phyloP scores from a whole-genome alignment of 2,797 vertebrate species.

The Anas bernieri region DNA sequence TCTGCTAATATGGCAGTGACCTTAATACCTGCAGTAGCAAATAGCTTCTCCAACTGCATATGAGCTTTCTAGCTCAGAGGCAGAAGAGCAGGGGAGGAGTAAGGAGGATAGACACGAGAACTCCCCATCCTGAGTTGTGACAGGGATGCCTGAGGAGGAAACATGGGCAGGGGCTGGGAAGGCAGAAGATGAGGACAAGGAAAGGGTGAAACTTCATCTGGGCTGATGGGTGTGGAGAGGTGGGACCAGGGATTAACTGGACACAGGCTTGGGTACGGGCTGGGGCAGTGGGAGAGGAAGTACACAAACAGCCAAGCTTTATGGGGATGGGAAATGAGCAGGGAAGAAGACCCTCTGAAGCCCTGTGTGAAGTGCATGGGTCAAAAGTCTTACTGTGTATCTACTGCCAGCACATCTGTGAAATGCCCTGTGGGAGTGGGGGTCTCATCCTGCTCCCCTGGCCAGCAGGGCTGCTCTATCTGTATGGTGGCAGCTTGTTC shows the following conservation, averaged over 20 bases:
- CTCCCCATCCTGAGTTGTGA: neutral
- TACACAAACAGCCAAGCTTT: neutral
- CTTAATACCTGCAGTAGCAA: neutral
- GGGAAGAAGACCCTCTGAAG: neutral
- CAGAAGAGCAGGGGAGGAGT: neutral
- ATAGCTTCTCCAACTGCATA: neutral
- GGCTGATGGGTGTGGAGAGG: neutral
- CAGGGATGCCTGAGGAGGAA: neutral
- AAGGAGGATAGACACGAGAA: neutral
- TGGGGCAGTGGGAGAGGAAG: neutral
- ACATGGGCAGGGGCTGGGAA: neutral
- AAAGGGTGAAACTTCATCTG: neutral
- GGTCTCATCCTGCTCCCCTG: neutral
- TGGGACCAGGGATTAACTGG: neutral
- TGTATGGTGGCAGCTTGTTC: neutral
- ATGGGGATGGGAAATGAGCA: neutral
- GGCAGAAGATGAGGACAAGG: neutral
- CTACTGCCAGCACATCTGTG: neutral
- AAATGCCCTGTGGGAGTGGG: neutral
- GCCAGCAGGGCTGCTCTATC: neutral
- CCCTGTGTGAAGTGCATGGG: rapidly evolving
- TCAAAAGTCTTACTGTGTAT: neutral
- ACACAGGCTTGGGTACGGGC: neutral
- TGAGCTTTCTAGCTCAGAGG: neutral
- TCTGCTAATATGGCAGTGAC: conserved; percentile 17